Conservation (phyloP, 2,113 vertebrate genomes). For the Anthoscopus minutus region DNA sequence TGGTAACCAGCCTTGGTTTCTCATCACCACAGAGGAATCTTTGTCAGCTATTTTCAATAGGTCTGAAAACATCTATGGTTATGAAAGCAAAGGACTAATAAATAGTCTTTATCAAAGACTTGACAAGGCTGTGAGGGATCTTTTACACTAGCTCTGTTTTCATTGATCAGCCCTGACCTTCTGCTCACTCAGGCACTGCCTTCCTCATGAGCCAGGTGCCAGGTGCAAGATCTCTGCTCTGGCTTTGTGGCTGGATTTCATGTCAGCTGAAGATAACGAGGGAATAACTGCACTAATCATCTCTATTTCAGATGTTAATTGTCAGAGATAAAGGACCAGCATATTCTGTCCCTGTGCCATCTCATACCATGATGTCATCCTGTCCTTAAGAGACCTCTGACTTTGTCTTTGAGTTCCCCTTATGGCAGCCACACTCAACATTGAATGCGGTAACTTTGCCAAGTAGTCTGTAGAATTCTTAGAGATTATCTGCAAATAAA, state of each 20-base stretch:
- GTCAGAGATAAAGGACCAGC: background rate
- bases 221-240: background rate
- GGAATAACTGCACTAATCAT: background rate
- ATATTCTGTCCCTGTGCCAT: background rate
- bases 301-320: background rate
- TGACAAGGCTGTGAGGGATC: background rate
- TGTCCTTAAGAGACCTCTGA: background rate
- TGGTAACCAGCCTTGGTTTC: background rate
- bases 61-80: background rate
- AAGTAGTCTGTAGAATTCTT: background rate
- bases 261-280: background rate
- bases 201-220: background rate
- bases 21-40: background rate
- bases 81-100: background rate
- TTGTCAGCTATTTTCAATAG: background rate
- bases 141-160: background rate
- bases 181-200: background rate
- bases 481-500: background rate
- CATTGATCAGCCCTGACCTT: background rate
- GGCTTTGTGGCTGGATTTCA: background rate
- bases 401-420: background rate
- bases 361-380: background rate
- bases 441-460: background rate
- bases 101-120: background rate
- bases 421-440: fast-evolving